These are phyloP conservation scores for Cacatua alba DNA, from an alignment of 2,113 vertebrate genomes.

Conservation along the genomic window DNA sequence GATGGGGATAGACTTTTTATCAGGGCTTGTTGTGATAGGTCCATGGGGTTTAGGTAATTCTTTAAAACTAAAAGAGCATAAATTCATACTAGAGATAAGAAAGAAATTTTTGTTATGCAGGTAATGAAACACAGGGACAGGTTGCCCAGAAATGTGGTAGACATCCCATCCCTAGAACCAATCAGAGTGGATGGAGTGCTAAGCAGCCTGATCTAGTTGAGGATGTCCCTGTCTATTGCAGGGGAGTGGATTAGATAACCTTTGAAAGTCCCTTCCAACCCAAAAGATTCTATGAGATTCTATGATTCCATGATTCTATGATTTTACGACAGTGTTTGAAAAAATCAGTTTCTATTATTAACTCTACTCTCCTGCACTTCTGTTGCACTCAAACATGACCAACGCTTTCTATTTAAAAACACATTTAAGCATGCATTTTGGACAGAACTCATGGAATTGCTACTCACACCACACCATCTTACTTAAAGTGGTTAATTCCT, in stretches of 20 bases:
- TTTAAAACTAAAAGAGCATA: not conserved
- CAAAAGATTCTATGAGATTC: not conserved
- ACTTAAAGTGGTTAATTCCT: not conserved
- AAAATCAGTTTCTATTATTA: not conserved
- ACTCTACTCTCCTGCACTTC: not conserved
- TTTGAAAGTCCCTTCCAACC: not conserved
- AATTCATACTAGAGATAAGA: not conserved
- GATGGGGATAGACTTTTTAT: not conserved
- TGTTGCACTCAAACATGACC: not conserved
- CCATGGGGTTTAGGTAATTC: not conserved
- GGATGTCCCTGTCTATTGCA: not conserved
- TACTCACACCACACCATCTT: not conserved
- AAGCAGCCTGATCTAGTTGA: not conserved
- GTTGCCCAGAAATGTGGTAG: not conserved
- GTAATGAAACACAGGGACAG: not conserved
- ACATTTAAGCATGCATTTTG: not conserved
- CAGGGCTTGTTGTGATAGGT: rapidly evolving
- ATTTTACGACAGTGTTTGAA: not conserved
- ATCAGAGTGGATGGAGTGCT: not conserved
- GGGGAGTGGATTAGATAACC: rapidly evolving
- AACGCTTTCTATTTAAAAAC: not conserved
- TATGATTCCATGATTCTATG: not conserved
- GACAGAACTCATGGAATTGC: not conserved
- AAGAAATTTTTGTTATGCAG: not conserved
- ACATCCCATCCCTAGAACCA: not conserved